A percentile compares a stretch with the other conserved stretches of the same genome.
Conservation (phyloP, 2,113 vertebrate genomes). For the Cyprichromis sp. region DNA sequence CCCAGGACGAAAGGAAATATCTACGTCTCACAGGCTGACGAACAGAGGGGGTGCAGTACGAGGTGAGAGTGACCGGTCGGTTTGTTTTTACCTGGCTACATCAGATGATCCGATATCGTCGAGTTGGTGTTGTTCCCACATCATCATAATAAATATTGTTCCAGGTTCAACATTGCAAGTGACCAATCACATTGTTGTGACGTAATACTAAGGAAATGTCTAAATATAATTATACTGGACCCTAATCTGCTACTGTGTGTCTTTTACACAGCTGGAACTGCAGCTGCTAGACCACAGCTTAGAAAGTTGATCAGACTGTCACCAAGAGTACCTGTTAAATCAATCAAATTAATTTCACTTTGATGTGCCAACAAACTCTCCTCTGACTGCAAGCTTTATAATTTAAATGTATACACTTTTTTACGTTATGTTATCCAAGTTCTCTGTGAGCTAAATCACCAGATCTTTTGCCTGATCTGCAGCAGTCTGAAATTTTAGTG, state of each 20-base stretch:
- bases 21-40: background rate
- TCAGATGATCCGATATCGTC: background rate
- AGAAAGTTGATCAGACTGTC: background rate
- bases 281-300: background rate
- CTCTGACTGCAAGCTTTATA: background rate
- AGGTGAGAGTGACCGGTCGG: background rate
- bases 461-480: background rate
- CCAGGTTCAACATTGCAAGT: background rate
- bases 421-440: background rate
- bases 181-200: background rate
- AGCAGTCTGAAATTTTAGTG: background rate
- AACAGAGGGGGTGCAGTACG: accelerated
- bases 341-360: background rate
- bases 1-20: background rate
- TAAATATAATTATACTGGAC: accelerated
- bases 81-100: background rate
- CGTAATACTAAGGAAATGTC: background rate
- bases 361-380: background rate
- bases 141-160: background rate
- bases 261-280: background rate
- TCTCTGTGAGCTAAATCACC: background rate
- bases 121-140: background rate
- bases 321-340: background rate
- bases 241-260: background rate
- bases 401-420: background rate